These are phyloP conservation scores for Heterotis niloticus DNA, from an alignment of 2,113 vertebrate species.

Conservation along the genomic window DNA sequence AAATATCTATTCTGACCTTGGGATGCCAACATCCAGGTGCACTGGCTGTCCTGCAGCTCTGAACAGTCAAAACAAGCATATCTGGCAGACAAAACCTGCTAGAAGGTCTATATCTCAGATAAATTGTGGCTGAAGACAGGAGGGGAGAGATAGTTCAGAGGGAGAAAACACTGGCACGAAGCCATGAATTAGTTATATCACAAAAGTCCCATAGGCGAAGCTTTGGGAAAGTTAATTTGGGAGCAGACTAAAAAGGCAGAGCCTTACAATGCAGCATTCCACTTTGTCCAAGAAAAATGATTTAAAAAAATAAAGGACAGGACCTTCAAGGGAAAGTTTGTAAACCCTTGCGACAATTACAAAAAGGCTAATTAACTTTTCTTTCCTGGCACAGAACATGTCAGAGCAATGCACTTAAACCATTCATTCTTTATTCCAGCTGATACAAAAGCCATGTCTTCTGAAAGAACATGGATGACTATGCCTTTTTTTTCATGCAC, in stretches of 20 bases:
- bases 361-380: neutral
- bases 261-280: neutral
- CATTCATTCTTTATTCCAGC: neutral
- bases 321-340: neutral
- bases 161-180: neutral
- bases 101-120: neutral
- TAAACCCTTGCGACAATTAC: neutral
- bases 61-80: neutral
- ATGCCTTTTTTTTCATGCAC: neutral
- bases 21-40: neutral
- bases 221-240: neutral
- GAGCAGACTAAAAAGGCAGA: neutral
- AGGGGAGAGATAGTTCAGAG: neutral
- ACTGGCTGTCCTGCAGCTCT: neutral
- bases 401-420: neutral
- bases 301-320: neutral
- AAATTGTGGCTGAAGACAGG: neutral
- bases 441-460: neutral
- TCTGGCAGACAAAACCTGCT: neutral
- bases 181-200: neutral
- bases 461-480: slow-evolving; percentile 3
- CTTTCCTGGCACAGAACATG: neutral
- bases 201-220: neutral
- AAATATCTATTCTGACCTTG: neutral
- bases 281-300: neutral